Base-by-base conservation (phyloP, 1,140 invertebrate genomes). In the Stenopsyche tienmushanensis region DNA sequence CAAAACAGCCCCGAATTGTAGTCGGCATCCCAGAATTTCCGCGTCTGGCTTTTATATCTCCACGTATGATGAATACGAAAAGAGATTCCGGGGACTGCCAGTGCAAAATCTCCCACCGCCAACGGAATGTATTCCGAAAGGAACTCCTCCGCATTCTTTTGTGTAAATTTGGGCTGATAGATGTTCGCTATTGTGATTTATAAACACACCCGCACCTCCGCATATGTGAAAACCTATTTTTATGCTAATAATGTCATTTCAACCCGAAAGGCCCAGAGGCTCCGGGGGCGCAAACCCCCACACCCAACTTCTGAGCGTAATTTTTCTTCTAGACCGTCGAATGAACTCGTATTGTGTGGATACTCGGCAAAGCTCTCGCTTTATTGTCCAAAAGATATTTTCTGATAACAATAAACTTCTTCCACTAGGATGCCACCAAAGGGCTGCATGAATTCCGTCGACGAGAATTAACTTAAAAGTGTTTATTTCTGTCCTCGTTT, bases 181-280 rank as follows among this genome's bases (percentile, higher is more conserved):
- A 54, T 54, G 62, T 44, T 64, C 62, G 23, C 49, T 47, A 54
- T 64, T 64, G 62, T 64, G 62, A 64, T 64, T 64, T 64, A 64
- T 64, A 64, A 64, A 64, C 62, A 64, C 62, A 47, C 49, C 39
- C 49, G 25, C 62, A 44, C 59, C 47, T 50, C 2, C 59, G 25
- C 17, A 18, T 41, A 53, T 10, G 52, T 17, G 24, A 42, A 65
- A 65, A 57, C 52, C 63, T 54, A 65, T 65, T 65, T 65, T 65
- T 65, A 65, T 65, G 63, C 63, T 65, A 65, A 65, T 65, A 57
- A 65, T 65, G 41, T 65, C 54, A 65, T 65, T 64, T 65, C 62
- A 50, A 53, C 62, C 52, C 50, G 17, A 64, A 42, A 52, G 47
- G 47, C 18, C 45, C 26, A n/a, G 50, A 13, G 23, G 49, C 10